Evolutionary conservation across 2,797 vertebrate species (phyloP), one percentile per base, ranked within the genome.

Genomic region (Danio aesculapii): DNA sequence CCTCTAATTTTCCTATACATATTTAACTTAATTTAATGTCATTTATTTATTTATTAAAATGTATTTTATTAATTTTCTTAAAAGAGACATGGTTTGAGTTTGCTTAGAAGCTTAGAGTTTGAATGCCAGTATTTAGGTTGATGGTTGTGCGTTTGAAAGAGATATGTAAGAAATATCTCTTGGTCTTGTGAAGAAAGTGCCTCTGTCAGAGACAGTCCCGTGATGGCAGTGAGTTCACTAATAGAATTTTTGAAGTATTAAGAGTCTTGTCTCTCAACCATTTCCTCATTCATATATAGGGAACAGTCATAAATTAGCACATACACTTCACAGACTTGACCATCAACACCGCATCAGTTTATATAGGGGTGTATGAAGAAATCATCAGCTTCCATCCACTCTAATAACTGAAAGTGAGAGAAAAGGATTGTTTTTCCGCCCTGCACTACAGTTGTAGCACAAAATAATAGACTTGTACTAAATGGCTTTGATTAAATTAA

Each of bases 161-260:
- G 73, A 86, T 83, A 81, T 79, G 86, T 87, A 91, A 88, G 77
- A 88, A 90, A 88, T 88, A 86, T 86, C 88, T 88, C 79, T 84
- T 76, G 86, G 88, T 87, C 89, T 88, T 88, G 73, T 66, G 78
- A 89, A 92, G 86, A 86, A 91, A 90, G 86, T 90, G 77, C 75
- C 84, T 88, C 81, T 70, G 86, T 92, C 83, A 85, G 84, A 90
- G 89, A 83, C 86, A 86, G 87, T 88, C 86, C 85, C 84, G 75
- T 70, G 83, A 86, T 88, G 87, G 87, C 85, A 87, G 89, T 89
- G 84, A 91, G 84, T 84, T 87, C 86, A 87, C 88, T 91, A 91
- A 91, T 91, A 84, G 87, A 87, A 87, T 86, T 91, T 90, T 89
- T 78, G 85, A 89, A 89, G 63, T 88, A 88, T 89, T 88, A 89